Evolutionary conservation across 1,140 invertebrate genomes (phyloP), one percentile per base, ranked within the genome.

Genomic region (Drosophila kikkawai): DNA sequence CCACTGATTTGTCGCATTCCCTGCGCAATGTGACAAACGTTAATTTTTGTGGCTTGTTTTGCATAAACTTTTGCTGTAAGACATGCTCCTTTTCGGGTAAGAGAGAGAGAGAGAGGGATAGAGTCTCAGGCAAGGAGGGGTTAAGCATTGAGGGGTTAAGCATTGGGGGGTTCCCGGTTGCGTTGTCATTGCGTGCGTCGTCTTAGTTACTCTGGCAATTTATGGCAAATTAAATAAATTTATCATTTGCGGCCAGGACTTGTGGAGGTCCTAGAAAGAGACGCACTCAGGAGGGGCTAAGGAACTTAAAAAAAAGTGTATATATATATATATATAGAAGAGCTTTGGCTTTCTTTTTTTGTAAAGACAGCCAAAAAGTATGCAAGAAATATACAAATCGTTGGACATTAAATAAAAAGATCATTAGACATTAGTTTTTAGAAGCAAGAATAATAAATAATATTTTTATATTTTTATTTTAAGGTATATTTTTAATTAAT

Each of bases 181-280:
- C 50, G 70, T 82, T 66, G 78, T 63, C 78, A 80, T 87, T 87
- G 84, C 84, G 84, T 87, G 84, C 85, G 85, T 84, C 80, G 84
- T 87, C 84, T 87, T 87, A 87, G 84, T 87, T 84, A 87, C 84
- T 87, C 65, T 12, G 77, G 81, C 85, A 88, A 90, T 88, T 88
- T 90, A 90, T 88, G 85, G 85, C 81, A 88, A 88, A 88, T 88
- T 88, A 88, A 88, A 88, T 90, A 88, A 88, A 88, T 88, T 88
- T 90, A 88, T 88, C 85, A 88, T 88, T 90, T 79, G 77, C 76
- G 76, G 79, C 51, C 63, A 45, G 42, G n/a, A 45, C 37, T 13
- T 2, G 42, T 5, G 19, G 7, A 13, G 12, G 15, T 41, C 15
- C 11, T 12, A 15, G 13, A 8, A 15, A 12, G n/a, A n/a, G 22